A percentile compares a stretch with the other conserved stretches of the same genome.
Conservation (phyloP, 2,888 invertebrate species). For the Dioctria linearis region DNA sequence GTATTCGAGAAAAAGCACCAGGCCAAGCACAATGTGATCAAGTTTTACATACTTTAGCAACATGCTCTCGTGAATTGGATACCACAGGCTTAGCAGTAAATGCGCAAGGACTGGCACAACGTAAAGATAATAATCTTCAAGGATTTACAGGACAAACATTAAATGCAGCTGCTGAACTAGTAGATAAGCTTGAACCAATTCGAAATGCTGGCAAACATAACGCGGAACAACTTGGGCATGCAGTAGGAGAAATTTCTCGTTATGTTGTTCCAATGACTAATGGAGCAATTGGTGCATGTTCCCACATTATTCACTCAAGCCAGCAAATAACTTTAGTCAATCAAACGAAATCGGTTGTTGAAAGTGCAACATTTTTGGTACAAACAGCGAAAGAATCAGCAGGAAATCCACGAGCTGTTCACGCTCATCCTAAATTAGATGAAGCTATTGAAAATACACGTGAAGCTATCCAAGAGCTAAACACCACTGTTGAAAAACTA, state of each 20-base stretch:
- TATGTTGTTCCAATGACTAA: conserved; percentile 90
- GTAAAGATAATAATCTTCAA: conserved; percentile 81
- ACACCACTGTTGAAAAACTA: conserved; percentile 83
- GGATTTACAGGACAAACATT: conserved; percentile 85
- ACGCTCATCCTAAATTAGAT: conserved; percentile 87
- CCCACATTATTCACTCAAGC: conserved; percentile 89
- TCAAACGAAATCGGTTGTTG: conserved; percentile 94
- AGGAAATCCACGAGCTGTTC: conserved; percentile 91
- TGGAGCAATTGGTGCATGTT: conserved; percentile 89
- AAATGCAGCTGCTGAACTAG: conserved; percentile 84
- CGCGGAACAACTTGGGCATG: conserved; percentile 94
- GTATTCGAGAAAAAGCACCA: conserved; percentile 95
- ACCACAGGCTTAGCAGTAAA: conserved; percentile 90
- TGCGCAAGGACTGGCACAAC: conserved; percentile 81
- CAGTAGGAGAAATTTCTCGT: conserved; percentile 81
- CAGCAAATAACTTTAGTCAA: conserved; percentile 91
- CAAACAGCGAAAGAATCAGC: conserved; percentile 90
- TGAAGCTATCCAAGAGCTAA: conserved; percentile 86
- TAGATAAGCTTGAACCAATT: conserved; percentile 89
- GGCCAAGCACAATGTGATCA: conserved; percentile 95
- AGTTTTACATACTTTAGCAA: conserved; percentile 83
- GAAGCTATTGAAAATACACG: conserved; percentile 83
- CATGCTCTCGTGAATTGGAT: conserved; percentile 86
- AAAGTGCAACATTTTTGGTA: conserved; percentile 90
- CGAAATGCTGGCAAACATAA: conserved; percentile 89